phyloP scores from a whole-genome alignment of 2,113 vertebrate genomes.

The Sinosuthora webbiana region DNA sequence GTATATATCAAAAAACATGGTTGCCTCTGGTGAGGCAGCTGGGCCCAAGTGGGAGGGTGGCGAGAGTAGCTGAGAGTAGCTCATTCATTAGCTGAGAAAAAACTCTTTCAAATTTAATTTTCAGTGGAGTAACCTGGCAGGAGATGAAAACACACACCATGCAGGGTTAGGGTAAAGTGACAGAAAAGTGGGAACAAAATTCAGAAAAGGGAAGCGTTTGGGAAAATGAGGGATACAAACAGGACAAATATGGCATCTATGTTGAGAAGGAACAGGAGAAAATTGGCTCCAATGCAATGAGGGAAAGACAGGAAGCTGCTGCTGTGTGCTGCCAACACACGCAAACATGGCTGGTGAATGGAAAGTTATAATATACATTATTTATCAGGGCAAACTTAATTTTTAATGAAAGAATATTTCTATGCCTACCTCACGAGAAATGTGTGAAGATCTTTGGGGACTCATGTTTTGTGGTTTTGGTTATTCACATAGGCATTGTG shows the following conservation, averaged over 20 bases:
- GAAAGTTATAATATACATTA: slow-evolving; percentile 7
- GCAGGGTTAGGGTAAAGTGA: not conserved
- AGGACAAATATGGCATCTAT: not conserved
- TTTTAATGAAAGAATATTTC: slow-evolving; percentile 43
- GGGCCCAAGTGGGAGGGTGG: not conserved
- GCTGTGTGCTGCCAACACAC: not conserved
- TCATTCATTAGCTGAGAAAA: no score
- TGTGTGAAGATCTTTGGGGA: slow-evolving; percentile 6
- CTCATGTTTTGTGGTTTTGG: not conserved
- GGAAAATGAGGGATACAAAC: not conserved
- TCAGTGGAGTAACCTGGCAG: not conserved
- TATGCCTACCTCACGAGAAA: slow-evolving; percentile 1
- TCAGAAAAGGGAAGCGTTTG: not conserved
- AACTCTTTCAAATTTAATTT: no score
- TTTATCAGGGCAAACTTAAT: slow-evolving; percentile 14
- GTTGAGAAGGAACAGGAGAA: not conserved
- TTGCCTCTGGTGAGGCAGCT: not conserved
- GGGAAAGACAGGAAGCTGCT: not conserved
- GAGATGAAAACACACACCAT: not conserved
- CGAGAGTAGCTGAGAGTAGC: not conserved
- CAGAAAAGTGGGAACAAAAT: not conserved
- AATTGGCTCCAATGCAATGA: not conserved
- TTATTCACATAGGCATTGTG: not conserved
- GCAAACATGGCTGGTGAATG: not conserved
- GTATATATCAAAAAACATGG: not conserved